These are phyloP conservation scores for Cichladusa arquata DNA, from an alignment of 2,113 vertebrate genomes.

Conservation along the genomic window DNA sequence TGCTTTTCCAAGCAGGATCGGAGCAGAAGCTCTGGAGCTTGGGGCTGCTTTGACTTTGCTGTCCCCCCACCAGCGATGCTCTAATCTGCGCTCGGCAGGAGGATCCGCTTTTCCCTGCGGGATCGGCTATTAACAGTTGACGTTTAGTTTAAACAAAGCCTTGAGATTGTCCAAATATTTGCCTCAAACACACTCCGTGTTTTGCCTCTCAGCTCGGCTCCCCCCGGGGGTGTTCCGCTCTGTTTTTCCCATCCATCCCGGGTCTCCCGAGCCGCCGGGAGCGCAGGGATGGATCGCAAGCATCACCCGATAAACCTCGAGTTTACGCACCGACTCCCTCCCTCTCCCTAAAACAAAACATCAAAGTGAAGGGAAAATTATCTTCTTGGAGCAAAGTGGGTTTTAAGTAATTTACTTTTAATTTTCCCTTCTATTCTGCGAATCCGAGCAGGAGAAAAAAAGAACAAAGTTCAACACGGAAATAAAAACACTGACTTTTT, in stretches of 20 bases:
- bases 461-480: neutral
- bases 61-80: neutral
- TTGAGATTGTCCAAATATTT: constrained; percentile 65
- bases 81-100: constrained; percentile 24
- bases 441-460: neutral
- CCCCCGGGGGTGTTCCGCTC: neutral
- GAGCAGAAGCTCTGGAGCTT: neutral
- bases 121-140: constrained; percentile 36
- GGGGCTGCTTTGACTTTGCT: neutral
- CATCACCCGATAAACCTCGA: neutral
- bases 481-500: neutral
- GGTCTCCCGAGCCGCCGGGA: neutral
- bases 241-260: neutral
- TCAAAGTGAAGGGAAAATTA: neutral
- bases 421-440: neutral
- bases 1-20: neutral
- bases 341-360: neutral
- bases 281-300: neutral
- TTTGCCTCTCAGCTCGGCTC: neutral
- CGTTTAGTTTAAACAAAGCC: constrained; percentile 49
- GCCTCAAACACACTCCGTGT: constrained; percentile 7
- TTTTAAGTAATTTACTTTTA: neutral
- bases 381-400: neutral
- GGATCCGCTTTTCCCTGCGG: constrained; percentile 21
- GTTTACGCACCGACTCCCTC: neutral